Evolutionary conservation across 1,140 invertebrate genomes (phyloP).

Genomic region (Holotrichia oblita): DNA sequence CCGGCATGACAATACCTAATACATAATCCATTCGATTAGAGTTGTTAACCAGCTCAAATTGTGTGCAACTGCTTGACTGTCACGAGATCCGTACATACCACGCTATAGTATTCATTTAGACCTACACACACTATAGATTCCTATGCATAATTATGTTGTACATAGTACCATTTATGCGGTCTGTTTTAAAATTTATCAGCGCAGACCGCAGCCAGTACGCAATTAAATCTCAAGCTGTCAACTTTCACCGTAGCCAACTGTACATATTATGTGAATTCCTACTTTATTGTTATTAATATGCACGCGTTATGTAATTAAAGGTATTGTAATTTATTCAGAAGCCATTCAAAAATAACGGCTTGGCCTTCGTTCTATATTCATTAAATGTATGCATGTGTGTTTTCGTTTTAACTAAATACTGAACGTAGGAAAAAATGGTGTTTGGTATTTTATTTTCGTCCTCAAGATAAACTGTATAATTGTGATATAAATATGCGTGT

Average conservation of each 20-base stretch:
- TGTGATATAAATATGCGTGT: not conserved
- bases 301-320: slow-evolving; percentile 25
- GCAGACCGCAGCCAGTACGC: not conserved
- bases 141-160: not conserved
- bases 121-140: not conserved
- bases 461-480: not conserved
- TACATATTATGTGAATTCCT: not conserved
- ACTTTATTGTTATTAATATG: slow-evolving; percentile 23
- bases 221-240: not conserved
- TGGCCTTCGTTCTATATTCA: slow-evolving; percentile 23
- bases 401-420: not conserved
- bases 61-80: not conserved
- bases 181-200: not conserved
- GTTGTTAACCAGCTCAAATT: not conserved
- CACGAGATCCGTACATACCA: not conserved
- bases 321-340: slow-evolving; percentile 34
- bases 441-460: slow-evolving; percentile 6
- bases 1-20: not conserved
- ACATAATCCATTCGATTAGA: not conserved
- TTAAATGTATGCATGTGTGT: slow-evolving; percentile 3
- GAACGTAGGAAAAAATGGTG: not conserved
- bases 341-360: slow-evolving; percentile 19
- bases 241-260: slow-evolving; percentile 2
- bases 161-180: not conserved
- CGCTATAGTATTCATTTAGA: not conserved